Conservation (phyloP, 2,113 vertebrate genomes). For the Brachyhypopomus occidentalis region DNA sequence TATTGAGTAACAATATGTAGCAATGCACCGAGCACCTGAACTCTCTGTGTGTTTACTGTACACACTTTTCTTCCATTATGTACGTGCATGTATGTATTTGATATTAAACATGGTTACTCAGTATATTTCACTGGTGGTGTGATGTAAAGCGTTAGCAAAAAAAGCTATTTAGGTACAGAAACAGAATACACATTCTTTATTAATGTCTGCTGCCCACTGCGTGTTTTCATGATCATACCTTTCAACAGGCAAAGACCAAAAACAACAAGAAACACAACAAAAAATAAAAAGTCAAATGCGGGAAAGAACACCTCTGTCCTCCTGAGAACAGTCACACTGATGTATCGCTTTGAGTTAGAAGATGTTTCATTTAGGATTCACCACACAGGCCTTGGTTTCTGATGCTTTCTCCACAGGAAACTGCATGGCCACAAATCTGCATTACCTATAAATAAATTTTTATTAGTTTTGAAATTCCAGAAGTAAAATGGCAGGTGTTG, state of each 20-base stretch:
- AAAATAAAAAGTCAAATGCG: neutral
- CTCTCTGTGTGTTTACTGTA: too few relatives aligned
- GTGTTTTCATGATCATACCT: neutral
- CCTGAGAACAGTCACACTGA: constrained; percentile 4
- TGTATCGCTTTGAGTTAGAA: neutral
- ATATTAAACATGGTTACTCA: too few relatives aligned
- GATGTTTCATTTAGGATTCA: neutral
- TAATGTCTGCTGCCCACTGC: too few relatives aligned
- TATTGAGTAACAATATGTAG: too few relatives aligned
- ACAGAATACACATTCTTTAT: too few relatives aligned
- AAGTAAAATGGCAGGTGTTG: constrained; percentile 16
- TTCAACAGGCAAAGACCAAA: constrained; percentile 13
- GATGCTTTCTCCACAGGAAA: constrained; percentile 13
- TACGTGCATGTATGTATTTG: too few relatives aligned
- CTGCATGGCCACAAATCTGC: constrained; percentile 7
- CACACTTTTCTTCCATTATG: too few relatives aligned
- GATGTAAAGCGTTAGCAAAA: too few relatives aligned
- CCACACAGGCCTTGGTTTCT: neutral
- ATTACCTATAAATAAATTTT: constrained; percentile 34
- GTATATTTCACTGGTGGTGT: too few relatives aligned
- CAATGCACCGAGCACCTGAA: too few relatives aligned
- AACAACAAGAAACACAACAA: neutral
- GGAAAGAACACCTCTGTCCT: constrained; percentile 4
- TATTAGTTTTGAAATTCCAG: constrained; percentile 20
- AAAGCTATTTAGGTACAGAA: too few relatives aligned